Conservation (phyloP, 2,113 vertebrate genomes). For the Caranx melampygus region DNA sequence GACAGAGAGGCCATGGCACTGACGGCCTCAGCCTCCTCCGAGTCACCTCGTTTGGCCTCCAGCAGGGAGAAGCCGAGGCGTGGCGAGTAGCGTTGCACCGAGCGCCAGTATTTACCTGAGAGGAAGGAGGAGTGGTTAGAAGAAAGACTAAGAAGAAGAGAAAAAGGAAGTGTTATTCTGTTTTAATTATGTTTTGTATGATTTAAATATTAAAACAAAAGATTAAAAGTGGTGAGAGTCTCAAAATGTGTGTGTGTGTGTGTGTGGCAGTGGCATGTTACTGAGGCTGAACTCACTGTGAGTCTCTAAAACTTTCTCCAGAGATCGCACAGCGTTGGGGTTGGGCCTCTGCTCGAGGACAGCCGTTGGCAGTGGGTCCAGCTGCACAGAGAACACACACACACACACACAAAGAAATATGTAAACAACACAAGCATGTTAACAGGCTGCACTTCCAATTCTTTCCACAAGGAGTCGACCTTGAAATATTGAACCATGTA, state of each 20-base stretch:
- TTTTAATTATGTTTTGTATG: too few species aligned
- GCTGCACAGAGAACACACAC: slow-evolving; percentile 72
- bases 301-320: slow-evolving; percentile 93
- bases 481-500: not conserved
- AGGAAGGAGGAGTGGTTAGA: not conserved
- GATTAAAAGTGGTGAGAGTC: not conserved
- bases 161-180: not conserved
- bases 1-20: slow-evolving; percentile 94
- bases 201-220: too few species aligned
- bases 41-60: slow-evolving; percentile 90
- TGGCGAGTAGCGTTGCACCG: slow-evolving; percentile 80
- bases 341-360: slow-evolving; percentile 92
- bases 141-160: not conserved
- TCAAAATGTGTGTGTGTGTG: not conserved
- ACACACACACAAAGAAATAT: slow-evolving; percentile 25
- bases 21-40: slow-evolving; percentile 91
- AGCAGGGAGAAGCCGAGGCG: slow-evolving; percentile 85
- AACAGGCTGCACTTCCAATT: not conserved
- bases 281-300: slow-evolving; percentile 85
- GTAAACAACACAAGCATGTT: slow-evolving; percentile 14
- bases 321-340: slow-evolving; percentile 87
- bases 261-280: not conserved
- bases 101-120: slow-evolving; percentile 92
- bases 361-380: slow-evolving; percentile 87
- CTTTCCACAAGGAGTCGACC: slow-evolving; percentile 11